A percentile compares a stretch with the other conserved stretches of the same genome.
Evolutionary conservation across 2,888 invertebrate genomes (phyloP).

Genomic region (Camptogramma bilineatum): DNA sequence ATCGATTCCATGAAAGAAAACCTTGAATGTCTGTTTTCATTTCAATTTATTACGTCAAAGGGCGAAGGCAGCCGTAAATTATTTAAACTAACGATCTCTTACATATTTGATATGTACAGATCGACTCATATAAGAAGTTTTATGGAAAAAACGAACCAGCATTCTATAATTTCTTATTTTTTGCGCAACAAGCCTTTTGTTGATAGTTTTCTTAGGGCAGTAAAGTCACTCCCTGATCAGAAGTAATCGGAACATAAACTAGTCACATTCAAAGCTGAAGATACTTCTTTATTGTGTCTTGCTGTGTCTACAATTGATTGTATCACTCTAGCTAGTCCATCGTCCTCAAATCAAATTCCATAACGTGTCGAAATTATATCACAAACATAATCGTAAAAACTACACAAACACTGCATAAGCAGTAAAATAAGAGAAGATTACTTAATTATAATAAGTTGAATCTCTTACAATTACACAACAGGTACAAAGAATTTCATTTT

Average conservation of each 20-base stretch:
- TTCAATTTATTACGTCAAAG: slow-evolving; percentile 3
- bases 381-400: no score
- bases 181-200: neutral
- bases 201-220: neutral
- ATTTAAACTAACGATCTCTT: slow-evolving; percentile 11
- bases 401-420: no score
- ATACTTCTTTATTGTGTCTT: neutral
- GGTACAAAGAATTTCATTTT: no score
- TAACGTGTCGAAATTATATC: no score
- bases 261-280: neutral
- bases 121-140: neutral
- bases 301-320: neutral
- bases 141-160: neutral
- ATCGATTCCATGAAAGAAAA: slow-evolving; percentile 1
- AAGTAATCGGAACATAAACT: neutral
- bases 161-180: neutral
- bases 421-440: no score
- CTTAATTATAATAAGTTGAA: no score
- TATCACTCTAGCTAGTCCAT: neutral
- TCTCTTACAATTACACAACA: no score
- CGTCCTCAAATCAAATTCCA: no score
- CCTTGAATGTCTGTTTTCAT: slow-evolving; percentile 13
- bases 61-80: slow-evolving; percentile 1
- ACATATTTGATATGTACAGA: neutral
- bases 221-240: neutral